phyloP scores from a whole-genome alignment of 37 sponge, comb jelly and placozoan genomes.

The Spongia lamella region DNA sequence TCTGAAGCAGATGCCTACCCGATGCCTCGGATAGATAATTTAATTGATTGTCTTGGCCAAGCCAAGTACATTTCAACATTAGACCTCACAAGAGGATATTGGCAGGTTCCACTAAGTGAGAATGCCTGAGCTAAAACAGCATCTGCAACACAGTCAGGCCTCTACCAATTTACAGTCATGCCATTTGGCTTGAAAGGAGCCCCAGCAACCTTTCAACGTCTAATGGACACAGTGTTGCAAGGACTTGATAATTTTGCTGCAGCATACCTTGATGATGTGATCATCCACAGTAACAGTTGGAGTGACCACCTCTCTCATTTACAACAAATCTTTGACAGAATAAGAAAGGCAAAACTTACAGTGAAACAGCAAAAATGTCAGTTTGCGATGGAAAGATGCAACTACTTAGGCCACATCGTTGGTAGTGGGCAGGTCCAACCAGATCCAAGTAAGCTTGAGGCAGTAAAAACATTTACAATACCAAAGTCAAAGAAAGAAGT shows the following conservation, averaged over 20 bases:
- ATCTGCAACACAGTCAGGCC: constrained; percentile 52
- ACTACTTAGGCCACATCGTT: constrained; percentile 61
- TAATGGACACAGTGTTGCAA: constrained; percentile 55
- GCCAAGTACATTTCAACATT: constrained; percentile 41
- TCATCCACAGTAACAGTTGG: constrained; percentile 35
- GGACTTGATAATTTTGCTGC: constrained; percentile 26
- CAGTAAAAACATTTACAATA: constrained; percentile 11
- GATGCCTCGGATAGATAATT: constrained; percentile 59
- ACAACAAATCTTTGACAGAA: constrained; percentile 12
- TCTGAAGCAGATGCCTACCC: constrained; percentile 56
- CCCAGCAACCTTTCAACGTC: constrained; percentile 66
- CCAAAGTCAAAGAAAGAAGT: constrained; percentile 46
- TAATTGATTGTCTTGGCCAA: constrained; percentile 51
- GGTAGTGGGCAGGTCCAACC: constrained; percentile 40
- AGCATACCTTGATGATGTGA: constrained; percentile 57
- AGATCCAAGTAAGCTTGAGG: constrained; percentile 35
- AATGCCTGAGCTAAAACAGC: constrained; percentile 58
- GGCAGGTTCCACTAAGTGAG: too few species aligned
- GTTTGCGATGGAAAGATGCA: constrained; percentile 30
- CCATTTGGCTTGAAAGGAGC: constrained; percentile 69
- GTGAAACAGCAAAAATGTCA: constrained; percentile 52
- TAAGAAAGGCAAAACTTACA: constrained; percentile 41
- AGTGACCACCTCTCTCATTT: constrained; percentile 44
- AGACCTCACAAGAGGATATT: constrained; percentile 47
- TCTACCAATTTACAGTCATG: constrained; percentile 63